Evolutionary conservation across 2,888 invertebrate species (phyloP).

Genomic region (Agrotis clavis): DNA sequence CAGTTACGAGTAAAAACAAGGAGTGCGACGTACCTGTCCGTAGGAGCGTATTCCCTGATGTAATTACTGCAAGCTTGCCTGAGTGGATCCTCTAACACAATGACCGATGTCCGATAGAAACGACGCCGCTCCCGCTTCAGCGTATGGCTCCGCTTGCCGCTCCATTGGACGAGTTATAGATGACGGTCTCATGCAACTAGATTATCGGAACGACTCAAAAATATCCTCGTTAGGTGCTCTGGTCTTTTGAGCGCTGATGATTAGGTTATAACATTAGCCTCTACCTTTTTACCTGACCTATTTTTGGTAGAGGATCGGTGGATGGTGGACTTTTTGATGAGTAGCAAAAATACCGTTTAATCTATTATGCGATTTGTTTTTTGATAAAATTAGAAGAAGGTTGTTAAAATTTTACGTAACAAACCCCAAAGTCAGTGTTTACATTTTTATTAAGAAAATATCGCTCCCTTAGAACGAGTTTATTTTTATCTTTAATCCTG

Average conservation of each 20-base stretch:
- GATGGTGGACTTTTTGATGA: not conserved
- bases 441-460: not conserved
- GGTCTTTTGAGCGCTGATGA: conserved; percentile 13
- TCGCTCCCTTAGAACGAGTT: not conserved
- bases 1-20: conserved; percentile 79
- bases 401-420: not conserved
- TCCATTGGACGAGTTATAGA: conserved; percentile 75
- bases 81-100: conserved; percentile 85
- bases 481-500: too few species aligned
- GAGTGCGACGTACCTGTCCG: conserved; percentile 69
- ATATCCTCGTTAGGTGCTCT: conserved; percentile 56
- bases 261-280: conserved; percentile 6
- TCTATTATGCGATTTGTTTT: not conserved
- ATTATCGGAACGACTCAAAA: conserved; percentile 78
- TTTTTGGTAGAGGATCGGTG: not conserved
- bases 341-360: not conserved
- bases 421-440: not conserved
- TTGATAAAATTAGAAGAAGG: not conserved
- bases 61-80: conserved; percentile 84
- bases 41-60: conserved; percentile 86
- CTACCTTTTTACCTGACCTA: not conserved
- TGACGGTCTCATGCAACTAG: conserved; percentile 76
- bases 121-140: conserved; percentile 66
- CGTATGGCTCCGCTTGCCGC: conserved; percentile 61
- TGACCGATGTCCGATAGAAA: conserved; percentile 83